phyloP scores from a whole-genome alignment of 1,140 invertebrate species.

The Stratiolaelaps scimitus region DNA sequence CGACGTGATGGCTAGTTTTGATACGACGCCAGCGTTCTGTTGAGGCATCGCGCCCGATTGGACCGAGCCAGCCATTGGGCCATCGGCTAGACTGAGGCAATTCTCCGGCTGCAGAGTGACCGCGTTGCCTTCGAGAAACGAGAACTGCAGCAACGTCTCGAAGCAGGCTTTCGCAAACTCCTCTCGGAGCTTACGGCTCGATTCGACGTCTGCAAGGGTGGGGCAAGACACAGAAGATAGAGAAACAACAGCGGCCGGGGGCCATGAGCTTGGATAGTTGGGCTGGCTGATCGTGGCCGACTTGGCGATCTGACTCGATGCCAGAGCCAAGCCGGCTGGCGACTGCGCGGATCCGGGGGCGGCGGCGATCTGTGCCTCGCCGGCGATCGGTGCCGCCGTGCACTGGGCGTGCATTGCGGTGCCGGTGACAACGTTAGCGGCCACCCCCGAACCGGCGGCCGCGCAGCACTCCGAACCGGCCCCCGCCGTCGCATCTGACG shows the following conservation, averaged over 20 bases:
- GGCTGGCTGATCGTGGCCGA: not conserved
- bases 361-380: too few relatives aligned
- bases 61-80: slow-evolving; percentile 37
- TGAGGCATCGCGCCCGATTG: not conserved
- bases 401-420: too few relatives aligned
- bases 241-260: slow-evolving; percentile 9
- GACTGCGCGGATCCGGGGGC: too few relatives aligned
- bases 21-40: slow-evolving; percentile 49
- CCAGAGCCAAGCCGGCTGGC: too few relatives aligned
- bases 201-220: slow-evolving; percentile 56
- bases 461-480: too few relatives aligned
- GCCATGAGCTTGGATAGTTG: slow-evolving; percentile 5
- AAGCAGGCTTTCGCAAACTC: slow-evolving; percentile 93
- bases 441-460: too few relatives aligned
- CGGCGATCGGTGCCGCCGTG: too few relatives aligned
- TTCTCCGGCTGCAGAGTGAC: slow-evolving; percentile 32
- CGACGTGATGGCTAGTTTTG: slow-evolving; percentile 73
- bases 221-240: slow-evolving; percentile 21
- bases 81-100: slow-evolving; percentile 42
- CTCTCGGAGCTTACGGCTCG: slow-evolving; percentile 68
- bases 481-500: too few relatives aligned
- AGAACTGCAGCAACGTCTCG: slow-evolving; percentile 87
- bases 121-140: slow-evolving; percentile 44
- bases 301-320: too few relatives aligned
- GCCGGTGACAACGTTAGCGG: too few relatives aligned